Percentiles rank a stretch among this genome's conserved stretches.
Conservation (phyloP, 2,888 invertebrate genomes). For the Drosophila demipolita region DNA sequence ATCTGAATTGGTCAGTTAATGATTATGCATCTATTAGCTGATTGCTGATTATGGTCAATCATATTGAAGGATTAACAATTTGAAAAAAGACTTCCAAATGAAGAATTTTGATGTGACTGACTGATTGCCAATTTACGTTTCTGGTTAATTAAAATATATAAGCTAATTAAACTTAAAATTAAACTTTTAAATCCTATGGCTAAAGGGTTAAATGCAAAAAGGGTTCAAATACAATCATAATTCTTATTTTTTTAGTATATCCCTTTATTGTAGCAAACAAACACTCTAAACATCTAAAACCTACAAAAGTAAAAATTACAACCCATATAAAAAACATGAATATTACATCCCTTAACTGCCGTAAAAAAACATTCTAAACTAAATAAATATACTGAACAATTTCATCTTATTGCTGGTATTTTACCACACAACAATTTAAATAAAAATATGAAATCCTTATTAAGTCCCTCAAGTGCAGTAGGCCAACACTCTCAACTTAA, state of each 20-base stretch:
- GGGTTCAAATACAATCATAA: not conserved
- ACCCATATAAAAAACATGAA: not conserved
- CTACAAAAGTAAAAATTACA: too few species aligned
- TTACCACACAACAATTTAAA: not conserved
- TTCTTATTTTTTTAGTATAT: not conserved
- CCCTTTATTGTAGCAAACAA: not conserved
- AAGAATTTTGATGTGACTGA: not conserved
- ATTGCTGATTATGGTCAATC: constrained; percentile 14
- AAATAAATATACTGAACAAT: not conserved
- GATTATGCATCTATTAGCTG: constrained; percentile 21
- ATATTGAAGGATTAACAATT: not conserved
- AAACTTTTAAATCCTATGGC: not conserved
- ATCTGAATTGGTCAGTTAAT: constrained; percentile 44
- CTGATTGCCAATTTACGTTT: not conserved
- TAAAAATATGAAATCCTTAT: not conserved
- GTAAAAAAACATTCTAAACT: not conserved
- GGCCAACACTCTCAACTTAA: not conserved
- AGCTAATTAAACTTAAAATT: not conserved
- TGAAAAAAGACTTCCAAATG: not conserved
- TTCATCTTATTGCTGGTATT: not conserved
- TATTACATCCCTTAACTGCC: not conserved
- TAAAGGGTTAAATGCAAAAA: too few species aligned
- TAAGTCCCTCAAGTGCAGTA: not conserved
- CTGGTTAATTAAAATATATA: not conserved
- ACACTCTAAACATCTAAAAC: not conserved